Base-by-base conservation (phyloP, 2,113 vertebrate species). In the Dipodomys ordii region DNA sequence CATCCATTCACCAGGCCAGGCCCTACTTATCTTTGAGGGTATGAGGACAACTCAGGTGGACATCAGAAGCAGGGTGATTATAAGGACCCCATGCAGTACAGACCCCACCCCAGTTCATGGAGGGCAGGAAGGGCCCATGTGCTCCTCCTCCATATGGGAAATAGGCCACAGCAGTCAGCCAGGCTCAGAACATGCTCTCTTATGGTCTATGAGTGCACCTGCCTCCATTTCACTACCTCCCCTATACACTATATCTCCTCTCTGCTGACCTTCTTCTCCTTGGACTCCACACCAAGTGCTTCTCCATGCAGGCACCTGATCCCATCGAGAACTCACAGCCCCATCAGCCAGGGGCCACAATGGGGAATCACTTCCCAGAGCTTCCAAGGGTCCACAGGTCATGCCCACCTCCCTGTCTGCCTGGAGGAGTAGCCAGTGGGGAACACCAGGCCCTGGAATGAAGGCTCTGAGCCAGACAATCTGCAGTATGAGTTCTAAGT, bases 61-160 rank as follows among this genome's bases (percentile, higher is more conserved):
- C 27, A 23, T 1, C n/a, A 46, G 64, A 39, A 19, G 6, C n/a
- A 6, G 12, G 0, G 1, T 22, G 49, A 39, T 22, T 27, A 19
- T 6, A 46, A 39, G 4, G 0, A 19, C 2, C 0, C n/a, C 11
- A 4, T 16, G 9, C 9, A 19, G 44, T 53, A 13, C 49, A 57
- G 53, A 57, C 11, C 53, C 53, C 53, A 57, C 3, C 53, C 16
- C 53, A 57, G 53, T 13, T 13, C 53, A 18, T 57, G 44, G 64
- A 65, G 20, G n/a, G n/a, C 20, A 44, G 27, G 0, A 69, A 30
- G 22, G 28, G 16, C 18, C 57, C 8, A 6, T 10, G 7, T 18
- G 23, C 27, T 11, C 15, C 15, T 30, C 16, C 30, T 35, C 11
- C 53, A 32, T 3, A 35, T 1, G 20, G 74, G 69, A 85, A 77